phyloP scores from a whole-genome alignment of 2,113 vertebrate genomes.

The Bostrychus sinensis region DNA sequence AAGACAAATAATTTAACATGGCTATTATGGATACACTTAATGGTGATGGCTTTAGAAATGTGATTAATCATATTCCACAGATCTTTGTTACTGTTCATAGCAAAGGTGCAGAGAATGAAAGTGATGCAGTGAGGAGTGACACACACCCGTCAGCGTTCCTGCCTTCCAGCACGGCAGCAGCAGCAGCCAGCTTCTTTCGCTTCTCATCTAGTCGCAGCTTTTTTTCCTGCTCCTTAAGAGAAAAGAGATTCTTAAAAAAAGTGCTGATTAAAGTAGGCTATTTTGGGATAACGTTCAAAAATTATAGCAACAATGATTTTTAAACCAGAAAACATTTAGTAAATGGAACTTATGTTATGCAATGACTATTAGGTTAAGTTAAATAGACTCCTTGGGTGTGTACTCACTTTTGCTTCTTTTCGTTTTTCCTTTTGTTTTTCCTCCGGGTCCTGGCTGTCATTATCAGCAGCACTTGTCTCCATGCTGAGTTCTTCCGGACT shows the following conservation, averaged over 20 bases:
- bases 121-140: background rate
- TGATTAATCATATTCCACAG: conserved; percentile 11
- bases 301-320: background rate
- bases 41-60: conserved; percentile 1
- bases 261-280: background rate
- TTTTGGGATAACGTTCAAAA: background rate
- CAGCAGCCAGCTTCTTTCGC: conserved; percentile 83
- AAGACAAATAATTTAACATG: background rate
- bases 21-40: conserved; percentile 17
- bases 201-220: conserved; percentile 88
- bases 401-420: conserved; percentile 78
- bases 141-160: conserved; percentile 93
- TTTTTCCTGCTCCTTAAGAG: conserved; percentile 84
- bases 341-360: background rate
- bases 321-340: too few species aligned
- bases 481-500: conserved; percentile 50
- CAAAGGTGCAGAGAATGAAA: background rate
- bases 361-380: background rate
- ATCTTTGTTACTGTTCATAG: background rate
- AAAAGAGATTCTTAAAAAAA: background rate
- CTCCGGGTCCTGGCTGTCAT: conserved; percentile 61
- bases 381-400: background rate
- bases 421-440: conserved; percentile 72
- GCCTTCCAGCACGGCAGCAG: conserved; percentile 83
- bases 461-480: conserved; percentile 54